Conservation (phyloP, 2,888 invertebrate species). For the Blastobasis lacticolella region DNA sequence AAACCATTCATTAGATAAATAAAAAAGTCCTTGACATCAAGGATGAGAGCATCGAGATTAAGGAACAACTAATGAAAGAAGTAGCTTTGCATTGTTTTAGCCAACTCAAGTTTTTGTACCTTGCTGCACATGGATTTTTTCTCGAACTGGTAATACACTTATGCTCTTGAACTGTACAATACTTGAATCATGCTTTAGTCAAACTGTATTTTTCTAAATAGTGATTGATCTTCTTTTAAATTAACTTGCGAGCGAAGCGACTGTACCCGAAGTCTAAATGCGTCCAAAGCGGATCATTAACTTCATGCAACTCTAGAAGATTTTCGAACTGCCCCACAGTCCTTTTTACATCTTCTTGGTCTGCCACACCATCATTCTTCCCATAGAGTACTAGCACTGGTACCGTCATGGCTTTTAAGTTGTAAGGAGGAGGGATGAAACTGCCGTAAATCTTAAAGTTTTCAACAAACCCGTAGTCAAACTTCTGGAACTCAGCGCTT, state of each 20-base stretch:
- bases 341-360: conserved; percentile 72
- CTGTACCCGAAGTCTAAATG: conserved; percentile 40
- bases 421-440: conserved; percentile 36
- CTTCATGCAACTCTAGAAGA: conserved; percentile 67
- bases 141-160: too few relatives aligned
- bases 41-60: too few relatives aligned
- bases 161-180: too few relatives aligned
- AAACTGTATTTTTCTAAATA: conserved; percentile 4
- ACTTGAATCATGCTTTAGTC: neutral
- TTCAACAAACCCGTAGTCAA: conserved; percentile 36
- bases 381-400: conserved; percentile 47
- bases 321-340: conserved; percentile 70
- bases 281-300: conserved; percentile 59
- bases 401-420: conserved; percentile 32
- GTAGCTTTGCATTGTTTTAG: too few relatives aligned
- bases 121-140: too few relatives aligned
- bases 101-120: too few relatives aligned
- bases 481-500: conserved; percentile 36
- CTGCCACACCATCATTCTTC: conserved; percentile 71
- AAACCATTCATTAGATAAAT: too few relatives aligned
- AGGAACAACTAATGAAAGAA: too few relatives aligned
- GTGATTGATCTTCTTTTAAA: conserved; percentile 23
- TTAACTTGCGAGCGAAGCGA: conserved; percentile 22
- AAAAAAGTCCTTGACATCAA: too few relatives aligned
- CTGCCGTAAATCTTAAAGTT: conserved; percentile 40